Conservation (phyloP, 2,797 vertebrate genomes). For the Meriones psammophilus region DNA sequence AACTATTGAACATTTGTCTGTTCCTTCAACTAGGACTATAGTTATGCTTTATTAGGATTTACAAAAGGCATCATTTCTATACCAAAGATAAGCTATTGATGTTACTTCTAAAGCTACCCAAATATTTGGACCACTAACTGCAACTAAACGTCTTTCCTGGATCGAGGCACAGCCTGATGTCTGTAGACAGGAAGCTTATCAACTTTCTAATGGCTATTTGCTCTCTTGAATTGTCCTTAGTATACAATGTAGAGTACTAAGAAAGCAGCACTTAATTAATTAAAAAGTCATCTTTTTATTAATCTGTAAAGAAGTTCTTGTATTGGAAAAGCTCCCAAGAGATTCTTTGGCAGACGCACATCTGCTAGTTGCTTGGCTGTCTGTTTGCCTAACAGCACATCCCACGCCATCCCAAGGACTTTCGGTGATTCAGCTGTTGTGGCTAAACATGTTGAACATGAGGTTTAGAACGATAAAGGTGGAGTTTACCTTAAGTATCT, state of each 20-base stretch:
- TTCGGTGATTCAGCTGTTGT: not conserved
- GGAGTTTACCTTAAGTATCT: not conserved
- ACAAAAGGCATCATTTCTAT: not conserved
- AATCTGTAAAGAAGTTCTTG: not conserved
- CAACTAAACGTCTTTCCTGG: not conserved
- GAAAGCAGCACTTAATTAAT: not conserved
- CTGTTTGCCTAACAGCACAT: not conserved
- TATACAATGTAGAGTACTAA: not conserved
- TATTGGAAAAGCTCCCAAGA: not conserved
- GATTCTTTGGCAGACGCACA: not conserved
- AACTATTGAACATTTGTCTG: not conserved
- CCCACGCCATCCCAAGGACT: not conserved
- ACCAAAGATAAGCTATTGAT: not conserved
- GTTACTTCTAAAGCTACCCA: not conserved
- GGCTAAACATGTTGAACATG: not conserved
- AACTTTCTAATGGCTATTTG: not conserved
- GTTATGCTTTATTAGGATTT: not conserved
- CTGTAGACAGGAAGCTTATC: not conserved
- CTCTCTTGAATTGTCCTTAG: not conserved
- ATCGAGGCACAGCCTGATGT: no score
- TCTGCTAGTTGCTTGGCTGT: not conserved
- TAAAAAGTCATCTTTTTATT: not conserved
- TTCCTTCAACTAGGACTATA: not conserved
- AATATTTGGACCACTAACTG: not conserved
- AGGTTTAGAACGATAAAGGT: not conserved